Evolutionary conservation across 2,888 invertebrate genomes (phyloP).

Genomic region (Mamestra brassicae): DNA sequence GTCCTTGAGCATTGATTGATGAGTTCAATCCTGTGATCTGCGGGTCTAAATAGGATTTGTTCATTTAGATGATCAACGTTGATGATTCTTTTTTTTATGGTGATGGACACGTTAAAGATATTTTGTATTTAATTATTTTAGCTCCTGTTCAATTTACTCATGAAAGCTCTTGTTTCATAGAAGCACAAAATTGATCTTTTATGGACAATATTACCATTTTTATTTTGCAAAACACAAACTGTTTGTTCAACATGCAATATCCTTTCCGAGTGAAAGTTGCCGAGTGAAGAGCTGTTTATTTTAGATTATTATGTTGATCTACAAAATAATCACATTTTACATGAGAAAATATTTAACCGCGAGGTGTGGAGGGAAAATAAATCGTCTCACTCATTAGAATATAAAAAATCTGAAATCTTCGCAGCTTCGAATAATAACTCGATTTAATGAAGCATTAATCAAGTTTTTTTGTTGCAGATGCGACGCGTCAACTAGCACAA

Average conservation of each 20-base stretch:
- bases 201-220: conserved; percentile 9
- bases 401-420: conserved; percentile 43
- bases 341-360: conserved; percentile 29
- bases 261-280: conserved; percentile 12
- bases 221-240: conserved; percentile 8
- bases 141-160: conserved; percentile 1
- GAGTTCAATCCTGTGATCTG: conserved; percentile 60
- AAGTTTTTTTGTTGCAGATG: conserved; percentile 68
- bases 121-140: background rate
- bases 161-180: conserved; percentile 21
- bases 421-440: conserved; percentile 56
- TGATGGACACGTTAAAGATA: background rate
- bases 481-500: conserved; percentile 48
- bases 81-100: conserved; percentile 3
- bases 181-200: conserved; percentile 22
- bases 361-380: conserved; percentile 48
- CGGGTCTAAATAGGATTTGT: conserved; percentile 43
- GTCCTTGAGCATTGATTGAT: conserved; percentile 66
- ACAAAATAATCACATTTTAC: conserved; percentile 16
- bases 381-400: conserved; percentile 45
- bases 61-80: conserved; percentile 37
- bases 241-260: conserved; percentile 34
- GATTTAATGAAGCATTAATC: conserved; percentile 51
- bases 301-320: conserved; percentile 35
- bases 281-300: conserved; percentile 39